Percentiles rank a stretch among this genome's conserved stretches.
These are phyloP conservation scores for Ostrea edulis DNA, from an alignment of 1,140 invertebrate species.

Conservation along the genomic window DNA sequence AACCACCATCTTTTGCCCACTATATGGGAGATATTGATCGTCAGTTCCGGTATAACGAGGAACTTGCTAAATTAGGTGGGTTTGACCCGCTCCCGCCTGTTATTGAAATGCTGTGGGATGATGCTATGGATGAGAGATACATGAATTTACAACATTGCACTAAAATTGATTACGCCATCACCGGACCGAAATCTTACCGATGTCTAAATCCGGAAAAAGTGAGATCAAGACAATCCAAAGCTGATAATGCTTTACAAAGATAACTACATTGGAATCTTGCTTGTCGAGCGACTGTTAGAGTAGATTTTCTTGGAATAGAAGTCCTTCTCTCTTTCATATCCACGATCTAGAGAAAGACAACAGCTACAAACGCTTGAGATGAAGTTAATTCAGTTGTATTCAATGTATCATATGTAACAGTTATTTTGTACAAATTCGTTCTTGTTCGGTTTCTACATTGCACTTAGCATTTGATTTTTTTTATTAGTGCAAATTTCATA, in stretches of 20 bases:
- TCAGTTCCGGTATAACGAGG: slow-evolving; percentile 41
- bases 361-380: too few species aligned
- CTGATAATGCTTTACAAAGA: not conserved
- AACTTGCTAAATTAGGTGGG: slow-evolving; percentile 32
- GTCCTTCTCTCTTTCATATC: too few species aligned
- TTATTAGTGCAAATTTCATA: too few species aligned
- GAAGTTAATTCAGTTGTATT: too few species aligned
- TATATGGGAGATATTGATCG: slow-evolving; percentile 40
- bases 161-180: slow-evolving; percentile 32
- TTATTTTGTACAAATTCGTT: too few species aligned
- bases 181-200: slow-evolving; percentile 12
- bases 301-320: too few species aligned
- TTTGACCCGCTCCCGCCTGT: slow-evolving; percentile 33
- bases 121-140: slow-evolving; percentile 38
- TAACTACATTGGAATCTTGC: too few species aligned
- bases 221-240: not conserved
- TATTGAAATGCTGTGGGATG: slow-evolving; percentile 32
- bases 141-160: slow-evolving; percentile 15
- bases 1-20: slow-evolving; percentile 8
- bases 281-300: too few species aligned
- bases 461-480: too few species aligned
- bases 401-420: too few species aligned
- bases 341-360: too few species aligned
- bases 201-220: slow-evolving; percentile 5
- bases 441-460: too few species aligned